Base-by-base conservation (phyloP, 2,797 vertebrate genomes). In the Lophius americanus region DNA sequence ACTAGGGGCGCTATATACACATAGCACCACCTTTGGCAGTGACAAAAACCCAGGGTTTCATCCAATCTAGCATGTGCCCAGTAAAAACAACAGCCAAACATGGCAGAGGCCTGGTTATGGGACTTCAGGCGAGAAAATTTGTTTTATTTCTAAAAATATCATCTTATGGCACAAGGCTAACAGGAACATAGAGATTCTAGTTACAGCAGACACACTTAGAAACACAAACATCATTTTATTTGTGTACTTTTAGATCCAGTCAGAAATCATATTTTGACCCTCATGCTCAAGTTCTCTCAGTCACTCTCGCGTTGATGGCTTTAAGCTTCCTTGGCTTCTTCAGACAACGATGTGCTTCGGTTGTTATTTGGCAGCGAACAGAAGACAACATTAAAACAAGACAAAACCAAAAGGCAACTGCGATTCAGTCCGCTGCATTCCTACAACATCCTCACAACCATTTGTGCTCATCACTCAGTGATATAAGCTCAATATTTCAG, bases 301-400 rank as follows among this genome's bases (percentile, higher is more conserved):
- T 46, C 48, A 3, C 35, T 46, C 9, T 37, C 44, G 14, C 7
- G 37, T 38, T 38, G 37, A 42, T 47, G 46, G 46, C 46, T 47
- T 47, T 14, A 74, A 57, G 67, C 87, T 92, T 88, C 84, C 83
- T 89, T 93, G 89, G 92, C 90, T 91, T 88, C 57, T 61, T 53
- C 59, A 36, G 50, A 84, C 56, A 68, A 83, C 70, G 70, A 88
- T 90, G 89, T 90, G 89, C 88, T 92, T 91, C 66, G 75, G 82
- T 73, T 57, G 79, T 51, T 70, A 73, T 79, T 84, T 92, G 86
- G 85, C 64, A 56, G 69, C 8, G 23, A 23, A 23, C 23, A 60
- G 37, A 64, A 56, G 6, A 42, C 41, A 69, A 69, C 51, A 53
- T 1, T 35, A 61, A 75, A 7, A 56, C 8, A 47, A 56, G 66